Conservation (phyloP, 2,797 vertebrate genomes). For the Molossus molossus region DNA sequence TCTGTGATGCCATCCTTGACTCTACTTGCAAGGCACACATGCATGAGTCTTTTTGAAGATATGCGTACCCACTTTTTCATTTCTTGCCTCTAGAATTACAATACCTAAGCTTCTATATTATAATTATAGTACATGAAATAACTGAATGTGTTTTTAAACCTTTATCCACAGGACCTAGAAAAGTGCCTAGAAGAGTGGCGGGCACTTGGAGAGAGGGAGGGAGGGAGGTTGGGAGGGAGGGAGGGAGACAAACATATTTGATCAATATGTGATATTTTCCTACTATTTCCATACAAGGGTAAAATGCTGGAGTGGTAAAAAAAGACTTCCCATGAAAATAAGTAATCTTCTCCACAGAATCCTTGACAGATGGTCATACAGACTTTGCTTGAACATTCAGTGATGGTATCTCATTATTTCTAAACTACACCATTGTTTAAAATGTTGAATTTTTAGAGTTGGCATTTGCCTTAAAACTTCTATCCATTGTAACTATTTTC, state of each 20-base stretch:
- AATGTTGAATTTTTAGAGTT: constrained; percentile 63
- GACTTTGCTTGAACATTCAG: constrained; percentile 68
- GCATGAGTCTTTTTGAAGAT: constrained; percentile 8
- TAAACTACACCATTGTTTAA: constrained; percentile 60
- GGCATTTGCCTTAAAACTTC: constrained; percentile 45
- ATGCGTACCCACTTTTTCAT: not conserved
- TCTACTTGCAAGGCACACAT: not conserved
- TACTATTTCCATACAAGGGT: constrained; percentile 22
- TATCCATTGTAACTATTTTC: not conserved
- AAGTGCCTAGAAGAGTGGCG: not conserved
- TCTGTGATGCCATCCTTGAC: not conserved
- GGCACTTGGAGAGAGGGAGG: not conserved
- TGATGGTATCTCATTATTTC: constrained; percentile 63
- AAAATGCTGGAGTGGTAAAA: not conserved
- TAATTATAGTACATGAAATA: not conserved
- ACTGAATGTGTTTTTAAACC: not conserved
- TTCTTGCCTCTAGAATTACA: constrained; percentile 24
- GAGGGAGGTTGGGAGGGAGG: rapidly evolving
- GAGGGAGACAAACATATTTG: not conserved
- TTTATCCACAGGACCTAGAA: not conserved
- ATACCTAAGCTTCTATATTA: not conserved
- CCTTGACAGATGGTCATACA: constrained; percentile 74
- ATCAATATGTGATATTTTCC: not conserved
- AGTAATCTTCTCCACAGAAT: constrained; percentile 41
- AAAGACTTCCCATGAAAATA: constrained; percentile 18